Conservation (phyloP, 2,797 vertebrate species). For the Eulemur rubriventer region DNA sequence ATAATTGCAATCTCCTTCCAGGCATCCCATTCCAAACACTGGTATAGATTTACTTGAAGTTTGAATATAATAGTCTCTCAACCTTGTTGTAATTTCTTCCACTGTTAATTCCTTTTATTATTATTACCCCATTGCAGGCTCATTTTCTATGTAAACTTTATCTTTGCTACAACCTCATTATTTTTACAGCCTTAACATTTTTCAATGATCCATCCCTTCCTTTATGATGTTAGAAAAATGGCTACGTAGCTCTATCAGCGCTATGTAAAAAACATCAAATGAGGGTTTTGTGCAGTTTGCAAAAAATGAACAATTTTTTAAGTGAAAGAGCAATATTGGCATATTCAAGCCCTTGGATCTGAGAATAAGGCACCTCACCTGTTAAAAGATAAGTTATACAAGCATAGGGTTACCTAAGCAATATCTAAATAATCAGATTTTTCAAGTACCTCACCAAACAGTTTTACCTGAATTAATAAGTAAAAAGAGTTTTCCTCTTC, state of each 20-base stretch:
- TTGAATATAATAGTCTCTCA: slow-evolving; percentile 4
- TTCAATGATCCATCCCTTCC: slow-evolving; percentile 56
- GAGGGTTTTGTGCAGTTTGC: not conserved
- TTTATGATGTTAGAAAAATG: slow-evolving; percentile 41
- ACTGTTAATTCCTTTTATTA: slow-evolving; percentile 61
- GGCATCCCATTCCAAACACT: not conserved
- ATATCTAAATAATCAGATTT: not conserved
- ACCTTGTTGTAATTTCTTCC: slow-evolving; percentile 35
- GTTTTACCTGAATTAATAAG: slow-evolving; percentile 91
- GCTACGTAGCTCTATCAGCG: not conserved
- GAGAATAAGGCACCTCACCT: not conserved
- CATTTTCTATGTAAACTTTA: slow-evolving; percentile 68
- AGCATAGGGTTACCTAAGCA: not conserved
- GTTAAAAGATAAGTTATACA: not conserved
- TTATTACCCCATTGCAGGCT: slow-evolving; percentile 2
- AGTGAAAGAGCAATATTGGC: not conserved
- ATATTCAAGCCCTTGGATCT: not conserved
- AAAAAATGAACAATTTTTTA: not conserved
- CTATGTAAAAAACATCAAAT: not conserved
- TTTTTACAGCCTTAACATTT: slow-evolving; percentile 65
- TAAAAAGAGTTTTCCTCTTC: slow-evolving; percentile 91
- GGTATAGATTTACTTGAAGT: not conserved
- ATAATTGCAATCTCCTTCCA: not conserved
- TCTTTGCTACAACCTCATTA: slow-evolving; percentile 67
- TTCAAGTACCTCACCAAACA: not conserved